Conservation (phyloP, 1,140 invertebrate genomes). For the Drosophila carrolli region DNA sequence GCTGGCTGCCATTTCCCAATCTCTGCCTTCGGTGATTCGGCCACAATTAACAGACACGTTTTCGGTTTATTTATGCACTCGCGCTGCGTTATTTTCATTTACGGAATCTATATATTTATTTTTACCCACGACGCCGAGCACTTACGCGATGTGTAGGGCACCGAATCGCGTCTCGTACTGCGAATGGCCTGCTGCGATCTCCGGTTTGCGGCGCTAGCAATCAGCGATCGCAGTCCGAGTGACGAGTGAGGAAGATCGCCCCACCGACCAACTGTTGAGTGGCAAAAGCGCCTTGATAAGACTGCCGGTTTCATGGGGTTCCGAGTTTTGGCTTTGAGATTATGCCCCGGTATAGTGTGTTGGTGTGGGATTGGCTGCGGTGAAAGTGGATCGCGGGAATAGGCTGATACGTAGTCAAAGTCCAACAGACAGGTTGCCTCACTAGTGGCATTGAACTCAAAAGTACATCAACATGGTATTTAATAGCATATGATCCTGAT, state of each 20-base stretch:
- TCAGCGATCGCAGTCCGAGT: constrained; percentile 26
- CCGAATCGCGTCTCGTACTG: constrained; percentile 36
- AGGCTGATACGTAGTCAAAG: constrained; percentile 33
- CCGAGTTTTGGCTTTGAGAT: constrained; percentile 15
- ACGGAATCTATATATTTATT: constrained; percentile 50
- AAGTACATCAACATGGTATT: background rate
- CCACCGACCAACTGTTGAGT: constrained; percentile 39
- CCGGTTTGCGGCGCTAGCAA: constrained; percentile 10
- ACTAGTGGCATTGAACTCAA: background rate
- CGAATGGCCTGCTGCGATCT: constrained; percentile 15
- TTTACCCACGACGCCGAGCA: constrained; percentile 33
- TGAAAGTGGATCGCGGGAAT: constrained; percentile 24
- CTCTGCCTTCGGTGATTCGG: constrained; percentile 5
- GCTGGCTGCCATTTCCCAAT: constrained; percentile 52
- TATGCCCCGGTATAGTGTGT: constrained; percentile 24
- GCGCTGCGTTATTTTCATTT: constrained; percentile 36
- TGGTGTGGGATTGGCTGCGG: constrained; percentile 32
- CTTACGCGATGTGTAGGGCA: constrained; percentile 35
- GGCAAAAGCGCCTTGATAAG: constrained; percentile 16
- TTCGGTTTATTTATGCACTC: constrained; percentile 42
- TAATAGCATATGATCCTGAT: background rate
- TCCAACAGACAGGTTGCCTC: constrained; percentile 17
- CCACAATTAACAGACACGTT: constrained; percentile 28
- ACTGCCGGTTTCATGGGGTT: constrained; percentile 8
- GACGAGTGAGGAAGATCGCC: constrained; percentile 28